Evolutionary conservation across 2,888 invertebrate genomes (phyloP), one percentile per base, ranked within the genome.

Genomic region (Homarus gammarus): DNA sequence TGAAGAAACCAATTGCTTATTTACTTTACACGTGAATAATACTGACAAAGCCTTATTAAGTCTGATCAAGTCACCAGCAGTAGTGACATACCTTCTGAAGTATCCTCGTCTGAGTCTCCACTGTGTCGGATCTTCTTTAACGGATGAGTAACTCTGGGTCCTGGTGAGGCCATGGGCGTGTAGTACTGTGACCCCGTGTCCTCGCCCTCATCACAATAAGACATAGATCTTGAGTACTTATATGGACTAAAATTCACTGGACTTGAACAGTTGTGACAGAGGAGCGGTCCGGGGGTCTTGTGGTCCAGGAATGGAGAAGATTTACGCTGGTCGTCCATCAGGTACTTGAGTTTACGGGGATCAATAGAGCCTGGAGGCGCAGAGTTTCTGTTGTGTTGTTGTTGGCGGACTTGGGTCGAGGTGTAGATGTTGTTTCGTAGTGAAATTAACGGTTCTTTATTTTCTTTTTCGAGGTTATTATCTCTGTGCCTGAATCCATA

Each of bases 201-300:
- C 36, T 61, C 79, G 12, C 2, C 36, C 38, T 64, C 79, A 6
- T 18, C 38, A 40, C 64, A 64, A 5, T 18, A n/a, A 27, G 22
- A 27, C n/a, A 8, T 27, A 6, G 40, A 40, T n/a, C 64, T n/a
- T n/a, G 27, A 40, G 1, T 38, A 1, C 38, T 61, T 33, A 1
- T 64, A 33, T 61, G 79, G 79, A 8, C 38, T 61, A 6, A 27
- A 38, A 38, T 18, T 64, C 0, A 64, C 15, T 61, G 84, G 84
- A 31, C 75, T 61, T 6, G 84, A 84, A 40, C 84, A 84, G 31
- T 40, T n/a, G 15, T 84, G 84, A 61, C 84, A 84, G 40, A 84
- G 84, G 61, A 73, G 22, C 0, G 72, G 83, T 10, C 38, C 79
- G n/a, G n/a, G 1, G 33, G 8, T 18, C n/a, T 61, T 22, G 8